Base-by-base conservation (phyloP, 1,140 invertebrate genomes). In the Hylyphantes graminicola region DNA sequence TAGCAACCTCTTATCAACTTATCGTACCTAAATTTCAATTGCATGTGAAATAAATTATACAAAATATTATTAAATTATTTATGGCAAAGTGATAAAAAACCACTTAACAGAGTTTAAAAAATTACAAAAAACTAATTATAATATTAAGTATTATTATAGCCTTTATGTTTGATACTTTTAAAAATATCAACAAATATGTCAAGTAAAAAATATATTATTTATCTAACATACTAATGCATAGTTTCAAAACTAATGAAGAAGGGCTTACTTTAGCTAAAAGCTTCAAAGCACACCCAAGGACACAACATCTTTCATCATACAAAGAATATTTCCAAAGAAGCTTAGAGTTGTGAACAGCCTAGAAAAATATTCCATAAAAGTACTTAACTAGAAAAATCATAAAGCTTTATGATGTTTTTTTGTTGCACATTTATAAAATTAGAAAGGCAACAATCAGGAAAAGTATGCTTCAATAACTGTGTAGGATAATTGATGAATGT, bases 331-430 rank as follows among this genome's bases (percentile, higher is more conserved):
- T 63, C 13, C 21, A 10, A 50, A 81, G 78, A 17, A 81, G 55
- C 13, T 15, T n/a, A 6, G 78, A 81, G 73, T 81, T 81, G 53
- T 81, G 68, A 61, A 81, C 68, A 63, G 78, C 78, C 78, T 81
- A 70, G 8, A 17, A 51, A 50, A 50, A 61, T 63, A 50, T 53
- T 63, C 6, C 11, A 51, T 67, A 51, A 50, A 50, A 21, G 17
- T 50, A 7, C 13, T 51, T 70, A 17, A 50, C 12, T 10, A 70
- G n/a, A 35, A 70, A 50, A 7, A 48, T 48, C 48, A n/a, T n/a
- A n/a, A n/a, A n/a, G n/a, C n/a, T n/a, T n/a, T n/a, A n/a, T n/a
- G n/a, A n/a, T n/a, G n/a, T n/a, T n/a, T n/a, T n/a, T n/a, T n/a
- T n/a, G n/a, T n/a, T n/a, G n/a, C n/a, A 17, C 19, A 67, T 6